phyloP scores from a whole-genome alignment of 2,113 vertebrate species.

The Phocoena sinus region DNA sequence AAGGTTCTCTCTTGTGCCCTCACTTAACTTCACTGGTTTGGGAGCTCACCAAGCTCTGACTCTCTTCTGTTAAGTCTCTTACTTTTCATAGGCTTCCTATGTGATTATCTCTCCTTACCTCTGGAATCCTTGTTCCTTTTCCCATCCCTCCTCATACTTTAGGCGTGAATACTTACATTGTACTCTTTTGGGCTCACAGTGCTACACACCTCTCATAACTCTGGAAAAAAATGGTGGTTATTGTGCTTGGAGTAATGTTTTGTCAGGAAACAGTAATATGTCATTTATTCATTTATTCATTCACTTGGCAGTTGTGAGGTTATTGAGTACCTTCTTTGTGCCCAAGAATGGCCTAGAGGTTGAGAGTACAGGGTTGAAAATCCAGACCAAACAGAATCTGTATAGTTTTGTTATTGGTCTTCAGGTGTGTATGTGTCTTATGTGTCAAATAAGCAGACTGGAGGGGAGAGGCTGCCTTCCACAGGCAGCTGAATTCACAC shows the following conservation, averaged over 20 bases:
- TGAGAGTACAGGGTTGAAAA: background rate
- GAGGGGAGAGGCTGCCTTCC: background rate
- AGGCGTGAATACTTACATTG: background rate
- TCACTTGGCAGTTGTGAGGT: background rate
- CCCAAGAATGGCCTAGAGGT: background rate
- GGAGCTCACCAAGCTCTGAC: background rate
- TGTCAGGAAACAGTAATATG: background rate
- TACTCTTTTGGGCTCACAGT: background rate
- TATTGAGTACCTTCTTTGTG: background rate
- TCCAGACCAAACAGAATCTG: background rate
- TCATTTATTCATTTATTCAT: background rate
- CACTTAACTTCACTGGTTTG: background rate
- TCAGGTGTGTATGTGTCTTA: background rate
- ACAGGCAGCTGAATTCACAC: background rate
- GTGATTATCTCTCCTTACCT: background rate
- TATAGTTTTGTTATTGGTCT: background rate
- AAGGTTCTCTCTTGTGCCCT: background rate
- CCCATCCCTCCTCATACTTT: background rate
- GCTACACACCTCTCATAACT: background rate
- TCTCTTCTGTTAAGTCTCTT: background rate
- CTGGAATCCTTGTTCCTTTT: background rate
- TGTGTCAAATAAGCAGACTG: background rate
- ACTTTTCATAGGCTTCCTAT: background rate
- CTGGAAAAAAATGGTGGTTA: background rate
- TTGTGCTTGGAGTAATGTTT: background rate